Conservation (phyloP, 2,113 vertebrate genomes). For the Catagonus wagneri region DNA sequence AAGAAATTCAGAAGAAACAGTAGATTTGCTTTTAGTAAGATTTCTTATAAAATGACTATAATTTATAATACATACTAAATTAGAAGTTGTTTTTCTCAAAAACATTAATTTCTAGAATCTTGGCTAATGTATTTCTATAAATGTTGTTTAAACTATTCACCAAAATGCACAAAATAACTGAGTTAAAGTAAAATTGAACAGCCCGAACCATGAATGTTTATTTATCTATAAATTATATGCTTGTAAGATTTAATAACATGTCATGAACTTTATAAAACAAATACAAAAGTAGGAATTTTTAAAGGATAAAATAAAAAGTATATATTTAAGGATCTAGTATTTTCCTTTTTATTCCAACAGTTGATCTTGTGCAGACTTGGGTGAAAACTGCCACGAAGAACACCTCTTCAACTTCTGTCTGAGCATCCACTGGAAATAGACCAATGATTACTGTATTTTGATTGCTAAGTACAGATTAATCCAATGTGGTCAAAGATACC, state of each 20-base stretch:
- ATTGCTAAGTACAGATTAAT: not conserved
- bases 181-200: conserved; percentile 32
- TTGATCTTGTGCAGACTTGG: not conserved
- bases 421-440: not conserved
- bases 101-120: not conserved
- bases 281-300: not conserved
- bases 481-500: not conserved
- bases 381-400: too few species aligned
- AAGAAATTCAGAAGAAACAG: conserved; percentile 1
- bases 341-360: not conserved
- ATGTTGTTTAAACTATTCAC: conserved; percentile 30
- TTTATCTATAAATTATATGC: not conserved
- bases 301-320: not conserved
- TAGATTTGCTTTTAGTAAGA: not conserved
- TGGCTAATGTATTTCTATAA: not conserved
- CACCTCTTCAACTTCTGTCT: not conserved
- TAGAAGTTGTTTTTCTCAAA: not conserved
- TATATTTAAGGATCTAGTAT: not conserved
- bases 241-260: not conserved
- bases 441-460: conserved; percentile 25
- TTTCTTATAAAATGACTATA: not conserved
- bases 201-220: not conserved
- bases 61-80: not conserved
- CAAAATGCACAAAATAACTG: conserved; percentile 21
- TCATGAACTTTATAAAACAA: not conserved